These are phyloP conservation scores for Mythimna impura DNA, from an alignment of 2,888 invertebrate genomes.

Conservation along the genomic window DNA sequence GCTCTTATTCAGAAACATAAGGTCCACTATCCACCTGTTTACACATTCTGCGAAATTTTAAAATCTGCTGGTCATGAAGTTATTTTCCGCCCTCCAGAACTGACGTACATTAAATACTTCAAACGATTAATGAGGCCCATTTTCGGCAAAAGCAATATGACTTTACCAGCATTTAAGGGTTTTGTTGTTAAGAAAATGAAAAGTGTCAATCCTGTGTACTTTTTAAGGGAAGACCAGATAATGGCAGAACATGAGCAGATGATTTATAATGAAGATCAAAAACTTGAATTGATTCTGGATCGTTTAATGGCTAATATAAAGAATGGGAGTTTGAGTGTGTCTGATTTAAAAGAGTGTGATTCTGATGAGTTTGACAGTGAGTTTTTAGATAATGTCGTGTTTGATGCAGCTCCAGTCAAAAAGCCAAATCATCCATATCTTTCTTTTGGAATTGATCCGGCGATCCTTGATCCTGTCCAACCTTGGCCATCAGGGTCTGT, in stretches of 20 bases:
- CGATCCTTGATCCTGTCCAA: neutral
- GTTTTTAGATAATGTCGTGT: constrained; percentile 21
- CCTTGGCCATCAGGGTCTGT: neutral
- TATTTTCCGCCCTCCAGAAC: constrained; percentile 42
- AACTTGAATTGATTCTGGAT: constrained; percentile 63
- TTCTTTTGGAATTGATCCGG: neutral
- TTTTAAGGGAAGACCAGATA: constrained; percentile 17
- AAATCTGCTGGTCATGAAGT: constrained; percentile 47
- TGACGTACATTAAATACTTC: constrained; percentile 34
- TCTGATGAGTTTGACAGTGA: constrained; percentile 11
- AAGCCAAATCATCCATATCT: neutral
- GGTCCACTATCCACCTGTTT: constrained; percentile 24
- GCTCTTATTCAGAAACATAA: constrained; percentile 69
- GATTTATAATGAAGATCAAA: constrained; percentile 50
- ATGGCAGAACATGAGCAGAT: constrained; percentile 33
- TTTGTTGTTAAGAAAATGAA: constrained; percentile 31
- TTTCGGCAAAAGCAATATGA: rapidly evolving
- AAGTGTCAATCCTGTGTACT: constrained; percentile 57
- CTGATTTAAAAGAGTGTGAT: constrained; percentile 37
- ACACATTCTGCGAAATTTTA: constrained; percentile 24
- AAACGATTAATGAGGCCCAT: neutral
- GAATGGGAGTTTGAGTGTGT: constrained; percentile 4
- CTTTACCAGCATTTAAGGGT: neutral
- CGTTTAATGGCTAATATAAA: constrained; percentile 33
- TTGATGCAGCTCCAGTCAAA: neutral